These are phyloP conservation scores for Daubentonia madagascariensis DNA, from an alignment of 2,113 vertebrate species.

Conservation along the genomic window DNA sequence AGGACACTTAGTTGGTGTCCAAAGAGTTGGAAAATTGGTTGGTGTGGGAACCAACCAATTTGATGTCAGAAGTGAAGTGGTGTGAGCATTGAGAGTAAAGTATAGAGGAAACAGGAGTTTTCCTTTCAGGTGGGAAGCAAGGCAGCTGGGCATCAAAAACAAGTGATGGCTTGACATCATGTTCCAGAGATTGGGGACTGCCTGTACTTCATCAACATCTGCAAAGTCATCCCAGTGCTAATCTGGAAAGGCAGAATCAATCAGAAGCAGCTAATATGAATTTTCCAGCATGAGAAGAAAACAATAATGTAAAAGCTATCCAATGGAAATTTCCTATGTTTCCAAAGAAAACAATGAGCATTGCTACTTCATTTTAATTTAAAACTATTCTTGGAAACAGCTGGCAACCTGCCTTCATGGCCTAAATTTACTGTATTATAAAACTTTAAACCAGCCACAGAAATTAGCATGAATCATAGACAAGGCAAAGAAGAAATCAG, in stretches of 20 bases:
- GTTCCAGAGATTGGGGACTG: no score
- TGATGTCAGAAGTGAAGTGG: background rate
- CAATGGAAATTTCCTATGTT: slow-evolving; percentile 1
- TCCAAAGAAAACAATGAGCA: slow-evolving; percentile 7
- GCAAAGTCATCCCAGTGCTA: background rate
- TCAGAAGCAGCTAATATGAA: background rate
- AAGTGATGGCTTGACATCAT: background rate
- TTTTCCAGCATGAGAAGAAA: background rate
- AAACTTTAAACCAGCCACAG: background rate
- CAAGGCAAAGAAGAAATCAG: background rate
- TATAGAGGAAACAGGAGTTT: background rate
- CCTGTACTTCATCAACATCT: background rate
- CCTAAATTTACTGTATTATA: background rate
- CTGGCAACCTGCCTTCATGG: background rate
- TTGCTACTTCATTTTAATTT: background rate
- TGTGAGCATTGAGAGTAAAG: background rate
- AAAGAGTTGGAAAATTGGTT: background rate
- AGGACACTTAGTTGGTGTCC: background rate
- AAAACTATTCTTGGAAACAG: background rate
- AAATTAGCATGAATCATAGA: slow-evolving; percentile 24
- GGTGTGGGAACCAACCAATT: no score
- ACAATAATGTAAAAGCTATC: background rate
- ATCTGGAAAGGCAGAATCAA: background rate
- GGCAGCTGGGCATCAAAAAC: background rate
- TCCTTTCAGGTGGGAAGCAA: background rate